Evolutionary conservation across 2,113 vertebrate genomes (phyloP), one percentile per base, ranked within the genome.

Genomic region (Motacilla alba): DNA sequence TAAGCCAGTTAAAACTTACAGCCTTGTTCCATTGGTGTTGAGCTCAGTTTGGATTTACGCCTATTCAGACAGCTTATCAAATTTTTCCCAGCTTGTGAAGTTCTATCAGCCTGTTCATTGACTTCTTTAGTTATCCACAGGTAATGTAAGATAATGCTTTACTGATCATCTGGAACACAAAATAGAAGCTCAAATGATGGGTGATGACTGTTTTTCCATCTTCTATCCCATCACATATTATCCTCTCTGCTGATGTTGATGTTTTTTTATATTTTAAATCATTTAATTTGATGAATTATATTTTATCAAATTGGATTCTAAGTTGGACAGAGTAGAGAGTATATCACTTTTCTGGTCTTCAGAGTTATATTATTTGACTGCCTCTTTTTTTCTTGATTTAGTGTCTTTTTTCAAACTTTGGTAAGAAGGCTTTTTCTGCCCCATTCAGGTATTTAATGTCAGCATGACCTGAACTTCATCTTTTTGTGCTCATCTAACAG

Each of bases 21-120:
- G 26, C 26, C 31, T 64, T 0, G 0, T 83, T 85, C 46, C 58
- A 26, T 24, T 43, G 37, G 15, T 63, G 33, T 0, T 0, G 26
- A 72, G 30, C 59, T 85, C 35, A 6, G 43, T 76, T 84, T 10
- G 11, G 28, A 81, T 69, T 87, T 85, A 39, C 49, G 85, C 20
- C 67, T 82, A 10, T 58, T 66, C 20, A 37, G n/a, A 12, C 28
- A 82, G 4, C 10, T 77, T 68, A 35, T 14, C 4, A 8, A 28
- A 27, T 49, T n/a, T 49, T 3, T 43, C 18, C n/a, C 28, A 82
- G 6, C 10, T 77, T 64, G 19, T 28, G 10, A 6, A 37, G 49
- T 68, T 31, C 7, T 60, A 8, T 60, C 46, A 60, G 28, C 35
- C 46, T 76, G 10, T 19, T 39, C 2, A 1, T 24, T 87, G 35